phyloP scores from a whole-genome alignment of 2,888 invertebrate species.

The Capitulum mitella region DNA sequence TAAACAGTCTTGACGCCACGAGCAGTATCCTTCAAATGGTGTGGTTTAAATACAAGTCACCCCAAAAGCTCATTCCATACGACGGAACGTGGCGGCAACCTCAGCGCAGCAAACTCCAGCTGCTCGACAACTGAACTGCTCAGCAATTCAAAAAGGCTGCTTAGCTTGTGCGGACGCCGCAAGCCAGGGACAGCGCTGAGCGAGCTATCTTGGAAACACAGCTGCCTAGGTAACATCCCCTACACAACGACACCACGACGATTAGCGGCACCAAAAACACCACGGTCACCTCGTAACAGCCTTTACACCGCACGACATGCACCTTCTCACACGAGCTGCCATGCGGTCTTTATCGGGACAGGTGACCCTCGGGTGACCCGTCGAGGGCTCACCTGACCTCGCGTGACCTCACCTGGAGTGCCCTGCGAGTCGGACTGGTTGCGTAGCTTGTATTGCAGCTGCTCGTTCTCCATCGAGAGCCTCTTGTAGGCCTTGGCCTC shows the following conservation, averaged over 20 bases:
- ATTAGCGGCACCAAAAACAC: background rate
- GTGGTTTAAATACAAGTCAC: no score
- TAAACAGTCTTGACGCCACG: no score
- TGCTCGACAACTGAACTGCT: no score
- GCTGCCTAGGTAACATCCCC: no score
- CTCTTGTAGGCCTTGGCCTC: constrained; percentile 70
- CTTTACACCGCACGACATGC: background rate
- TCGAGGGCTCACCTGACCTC: background rate
- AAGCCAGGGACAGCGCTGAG: no score
- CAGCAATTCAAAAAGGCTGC: no score
- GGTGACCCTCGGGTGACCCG: background rate
- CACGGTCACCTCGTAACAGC: background rate
- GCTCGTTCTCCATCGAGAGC: constrained; percentile 73
- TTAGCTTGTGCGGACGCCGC: no score
- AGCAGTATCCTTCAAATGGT: no score
- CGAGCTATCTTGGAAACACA: no score
- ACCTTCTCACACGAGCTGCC: background rate
- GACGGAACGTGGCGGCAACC: no score
- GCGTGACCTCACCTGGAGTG: background rate
- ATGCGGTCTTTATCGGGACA: background rate
- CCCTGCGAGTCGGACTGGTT: constrained; percentile 29
- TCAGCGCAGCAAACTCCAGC: no score
- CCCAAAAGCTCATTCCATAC: no score
- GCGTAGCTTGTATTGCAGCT: constrained; percentile 73
- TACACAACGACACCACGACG: background rate